phyloP scores from a whole-genome alignment of 2,888 invertebrate species.

The Chrysopilus asiliformis region DNA sequence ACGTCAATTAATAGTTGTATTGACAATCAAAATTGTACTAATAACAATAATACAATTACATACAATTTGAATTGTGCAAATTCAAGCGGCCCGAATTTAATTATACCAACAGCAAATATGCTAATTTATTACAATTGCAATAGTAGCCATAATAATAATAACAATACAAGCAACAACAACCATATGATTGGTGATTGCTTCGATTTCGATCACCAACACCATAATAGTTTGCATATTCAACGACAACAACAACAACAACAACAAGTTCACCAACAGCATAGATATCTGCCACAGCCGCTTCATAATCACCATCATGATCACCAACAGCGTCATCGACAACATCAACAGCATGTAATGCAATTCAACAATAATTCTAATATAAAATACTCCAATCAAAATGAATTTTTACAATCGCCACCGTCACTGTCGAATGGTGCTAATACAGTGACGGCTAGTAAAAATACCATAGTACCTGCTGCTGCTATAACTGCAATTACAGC shows the following conservation, averaged over 20 bases:
- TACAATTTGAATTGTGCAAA: no score
- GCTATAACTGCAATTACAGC: slow-evolving; percentile 18
- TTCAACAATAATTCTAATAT: not conserved
- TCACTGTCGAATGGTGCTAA: no score
- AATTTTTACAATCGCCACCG: no score
- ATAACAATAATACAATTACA: slow-evolving; percentile 5
- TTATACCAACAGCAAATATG: no score
- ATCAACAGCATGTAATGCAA: not conserved
- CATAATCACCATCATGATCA: not conserved
- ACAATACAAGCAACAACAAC: not conserved
- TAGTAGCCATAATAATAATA: slow-evolving; percentile 1
- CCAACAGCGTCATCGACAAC: not conserved
- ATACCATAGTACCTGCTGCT: slow-evolving; percentile 13
- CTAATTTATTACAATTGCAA: not conserved
- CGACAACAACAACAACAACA: not conserved
- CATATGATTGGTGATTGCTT: not conserved
- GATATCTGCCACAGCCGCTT: no score
- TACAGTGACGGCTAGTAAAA: no score
- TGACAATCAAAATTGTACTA: slow-evolving; percentile 10
- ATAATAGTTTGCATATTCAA: not conserved
- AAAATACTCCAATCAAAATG: slow-evolving; percentile 2
- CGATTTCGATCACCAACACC: not conserved
- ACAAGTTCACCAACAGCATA: not conserved
- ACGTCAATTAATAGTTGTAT: slow-evolving; percentile 19
- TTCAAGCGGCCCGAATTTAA: no score